Evolutionary conservation across 2,797 vertebrate species (phyloP), one percentile per base, ranked within the genome.

Genomic region (Megalops cyprinoides): DNA sequence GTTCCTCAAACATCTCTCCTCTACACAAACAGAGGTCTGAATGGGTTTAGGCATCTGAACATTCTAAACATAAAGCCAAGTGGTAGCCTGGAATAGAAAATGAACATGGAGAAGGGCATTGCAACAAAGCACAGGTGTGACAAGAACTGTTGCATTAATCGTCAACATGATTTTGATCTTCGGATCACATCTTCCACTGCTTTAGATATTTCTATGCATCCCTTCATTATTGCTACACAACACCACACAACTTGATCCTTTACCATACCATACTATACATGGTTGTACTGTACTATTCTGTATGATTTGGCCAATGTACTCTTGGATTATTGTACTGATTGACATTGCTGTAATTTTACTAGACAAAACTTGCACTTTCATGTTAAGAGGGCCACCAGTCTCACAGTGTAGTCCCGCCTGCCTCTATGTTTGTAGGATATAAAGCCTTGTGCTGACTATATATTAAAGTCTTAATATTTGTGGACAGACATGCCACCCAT

Each of bases 91-190:
- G 39, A 8, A n/a, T 23, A 71, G 37, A 23, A 23, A 8, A 39
- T 71, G 67, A 71, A 44, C 67, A 71, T 71, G 67, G 18, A 39
- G 65, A 69, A 69, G 20, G 18, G 5, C 65, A 69, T 37, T 42
- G 34, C 18, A 69, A 18, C 42, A 7, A 39, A 69, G 34, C 23
- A 65, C 60, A 18, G 15, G 10, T 62, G 60, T n/a, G n/a, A n/a
- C n/a, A n/a, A n/a, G n/a, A n/a, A n/a, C n/a, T n/a, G n/a, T n/a
- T n/a, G n/a, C n/a, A n/a, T n/a, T n/a, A n/a, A n/a, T n/a, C n/a
- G n/a, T 67, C 31, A 67, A 18, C 5, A 20, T 20, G 67, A 71
- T n/a, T 71, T 71, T 71, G 37, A 71, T 20, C 31, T 44, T 71
- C 23, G 42, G 39, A 71, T 67, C 18, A 39, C 25, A 12, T 14